Evolutionary conservation across 2,113 vertebrate species (phyloP), one percentile per base, ranked within the genome.

Genomic region (Pardalotus punctatus): DNA sequence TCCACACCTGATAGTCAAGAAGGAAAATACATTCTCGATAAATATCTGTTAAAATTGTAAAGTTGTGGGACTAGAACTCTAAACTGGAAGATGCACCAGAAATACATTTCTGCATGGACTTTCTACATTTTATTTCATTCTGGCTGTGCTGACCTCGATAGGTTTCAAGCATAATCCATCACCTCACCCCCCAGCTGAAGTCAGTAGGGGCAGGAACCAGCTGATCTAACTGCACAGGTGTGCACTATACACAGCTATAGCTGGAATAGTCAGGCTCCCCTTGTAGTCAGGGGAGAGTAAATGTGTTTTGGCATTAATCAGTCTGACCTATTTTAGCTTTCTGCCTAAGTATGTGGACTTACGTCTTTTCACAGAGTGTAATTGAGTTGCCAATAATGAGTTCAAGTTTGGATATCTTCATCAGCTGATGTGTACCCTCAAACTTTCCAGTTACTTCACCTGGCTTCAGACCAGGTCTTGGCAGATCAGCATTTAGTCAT

Each of bases 371-470:
- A 33, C 0, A 0, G 69, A 48, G 57, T 1, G 4, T 65, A 56
- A 81, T 28, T 67, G 12, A 6, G 25, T 65, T 92, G 81, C 78
- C 66, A 94, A 10, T 88, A 80, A 93, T 67, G 88, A 95, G 74
- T 91, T 88, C 62, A 72, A 25, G 36, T 92, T 79, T 92, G 85
- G 79, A 89, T 58, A 67, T 60, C 78, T 67, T 1, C 24, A 81
- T 85, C 85, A 86, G 81, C 66, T 88, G 88, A 88, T 82, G 53
- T 82, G 53, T 53, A 64, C 90, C 79, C 74, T 95, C 81, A 82
- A 40, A 88, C 88, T 90, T 94, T 80, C 84, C 73, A 89, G 31
- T 95, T 88, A 81, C 84, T 93, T 95, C 67, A 76, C 33, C 57
- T 96, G 84, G 84, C 84, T 85, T 42, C 45, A 43, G 66, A 69